Percentiles rank a stretch among this genome's conserved stretches.
Evolutionary conservation across 1,140 invertebrate genomes (phyloP).

Genomic region (Ditylenchus dipsaci): DNA sequence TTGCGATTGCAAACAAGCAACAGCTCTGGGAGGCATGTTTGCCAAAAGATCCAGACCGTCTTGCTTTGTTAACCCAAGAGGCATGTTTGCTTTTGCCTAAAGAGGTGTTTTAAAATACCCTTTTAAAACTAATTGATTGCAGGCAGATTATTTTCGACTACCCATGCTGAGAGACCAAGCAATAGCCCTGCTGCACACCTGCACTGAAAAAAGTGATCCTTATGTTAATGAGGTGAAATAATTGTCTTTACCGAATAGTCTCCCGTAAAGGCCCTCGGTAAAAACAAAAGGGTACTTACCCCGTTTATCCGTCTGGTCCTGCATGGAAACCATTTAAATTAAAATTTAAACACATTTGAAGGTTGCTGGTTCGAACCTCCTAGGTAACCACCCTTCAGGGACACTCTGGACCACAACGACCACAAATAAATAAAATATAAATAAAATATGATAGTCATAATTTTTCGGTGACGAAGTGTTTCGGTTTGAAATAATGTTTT

Average conservation of each 20-base stretch:
- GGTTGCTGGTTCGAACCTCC: no score
- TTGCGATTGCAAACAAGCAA: slow-evolving; percentile 63
- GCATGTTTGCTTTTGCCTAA: background rate
- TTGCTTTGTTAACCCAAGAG: slow-evolving; percentile 34
- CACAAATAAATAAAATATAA: no score
- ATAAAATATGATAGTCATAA: no score
- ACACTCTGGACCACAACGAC: no score
- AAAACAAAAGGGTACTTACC: no score
- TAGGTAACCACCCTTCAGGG: no score
- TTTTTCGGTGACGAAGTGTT: no score
- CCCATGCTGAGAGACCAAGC: slow-evolving; percentile 44
- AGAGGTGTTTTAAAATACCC: background rate
- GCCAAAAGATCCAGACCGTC: slow-evolving; percentile 46
- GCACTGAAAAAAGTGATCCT: slow-evolving; percentile 26
- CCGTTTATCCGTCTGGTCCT: no score
- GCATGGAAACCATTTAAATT: no score
- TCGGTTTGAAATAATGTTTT: no score
- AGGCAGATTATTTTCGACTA: slow-evolving; percentile 41
- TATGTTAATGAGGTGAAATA: slow-evolving; percentile 40
- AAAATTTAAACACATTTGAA: background rate
- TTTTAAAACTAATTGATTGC: slow-evolving; percentile 7
- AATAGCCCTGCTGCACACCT: slow-evolving; percentile 46
- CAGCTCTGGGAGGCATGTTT: slow-evolving; percentile 45
- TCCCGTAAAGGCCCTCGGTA: no score
- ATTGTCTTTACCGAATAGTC: no score